Conservation (phyloP, 1,140 invertebrate genomes). For the Drosophila bocki region DNA sequence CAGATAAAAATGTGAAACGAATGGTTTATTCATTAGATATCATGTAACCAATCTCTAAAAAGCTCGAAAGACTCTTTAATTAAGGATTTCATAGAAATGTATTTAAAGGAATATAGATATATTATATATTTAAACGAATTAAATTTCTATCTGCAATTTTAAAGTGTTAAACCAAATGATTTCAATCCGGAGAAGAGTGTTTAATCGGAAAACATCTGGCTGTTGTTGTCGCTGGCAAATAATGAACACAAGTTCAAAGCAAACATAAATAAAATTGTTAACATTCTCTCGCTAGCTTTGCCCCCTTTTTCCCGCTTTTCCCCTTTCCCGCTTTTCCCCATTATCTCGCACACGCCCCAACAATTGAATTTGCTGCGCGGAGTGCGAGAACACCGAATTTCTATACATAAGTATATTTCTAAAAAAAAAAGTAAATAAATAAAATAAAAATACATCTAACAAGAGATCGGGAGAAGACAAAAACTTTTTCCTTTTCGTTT, state of each 20-base stretch:
- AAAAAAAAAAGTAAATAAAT: constrained; percentile 34
- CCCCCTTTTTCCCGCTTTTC: not conserved
- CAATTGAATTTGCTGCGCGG: constrained; percentile 70
- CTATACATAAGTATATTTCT: constrained; percentile 50
- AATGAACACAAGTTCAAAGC: constrained; percentile 82
- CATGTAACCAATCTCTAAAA: not conserved
- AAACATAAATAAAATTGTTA: constrained; percentile 84
- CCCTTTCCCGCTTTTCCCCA: not conserved
- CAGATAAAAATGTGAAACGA: constrained; percentile 19
- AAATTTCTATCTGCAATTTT: not conserved
- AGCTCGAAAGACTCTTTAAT: not conserved
- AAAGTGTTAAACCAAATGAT: constrained; percentile 20
- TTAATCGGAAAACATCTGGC: constrained; percentile 33
- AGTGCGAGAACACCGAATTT: constrained; percentile 29
- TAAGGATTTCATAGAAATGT: too few species aligned
- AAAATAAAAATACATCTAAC: constrained; percentile 21
- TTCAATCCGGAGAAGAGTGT: not conserved
- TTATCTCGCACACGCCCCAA: constrained; percentile 61
- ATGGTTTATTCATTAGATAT: constrained; percentile 13
- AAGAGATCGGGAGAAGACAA: constrained; percentile 31
- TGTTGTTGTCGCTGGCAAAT: constrained; percentile 55
- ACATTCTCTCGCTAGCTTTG: constrained; percentile 58
- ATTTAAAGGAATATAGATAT: not conserved
- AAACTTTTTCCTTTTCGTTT: constrained; percentile 80
- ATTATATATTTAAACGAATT: not conserved